These are phyloP conservation scores for Rhagonycha fulva DNA, from an alignment of 2,888 invertebrate genomes.

Conservation along the genomic window DNA sequence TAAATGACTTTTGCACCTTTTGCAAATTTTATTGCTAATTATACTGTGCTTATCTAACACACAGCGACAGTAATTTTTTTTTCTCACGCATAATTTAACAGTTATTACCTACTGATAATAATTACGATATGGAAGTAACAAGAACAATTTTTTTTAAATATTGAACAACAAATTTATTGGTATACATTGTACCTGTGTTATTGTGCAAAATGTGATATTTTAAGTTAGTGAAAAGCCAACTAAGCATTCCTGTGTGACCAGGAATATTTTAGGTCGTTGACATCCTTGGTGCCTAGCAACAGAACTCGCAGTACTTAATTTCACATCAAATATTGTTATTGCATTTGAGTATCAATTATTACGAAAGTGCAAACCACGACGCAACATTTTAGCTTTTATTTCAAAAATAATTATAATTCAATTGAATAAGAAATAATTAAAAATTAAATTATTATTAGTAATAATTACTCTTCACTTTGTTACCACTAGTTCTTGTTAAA, in stretches of 20 bases:
- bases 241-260: neutral
- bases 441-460: too few species aligned
- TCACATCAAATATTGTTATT: constrained; percentile 28
- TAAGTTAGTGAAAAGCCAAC: neutral
- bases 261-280: constrained; percentile 29
- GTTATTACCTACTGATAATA: neutral
- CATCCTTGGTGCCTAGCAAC: constrained; percentile 30
- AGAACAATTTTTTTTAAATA: neutral
- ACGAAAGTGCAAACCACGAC: neutral
- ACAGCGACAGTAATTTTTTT: too few species aligned
- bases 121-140: neutral
- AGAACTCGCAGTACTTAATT: constrained; percentile 22
- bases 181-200: neutral
- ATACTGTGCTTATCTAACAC: too few species aligned
- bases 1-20: too few species aligned
- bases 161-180: neutral
- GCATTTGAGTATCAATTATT: constrained; percentile 22
- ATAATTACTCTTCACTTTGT: neutral
- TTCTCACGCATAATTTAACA: too few species aligned
- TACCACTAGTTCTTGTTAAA: too few species aligned
- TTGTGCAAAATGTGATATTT: neutral
- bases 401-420: neutral
- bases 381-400: neutral
- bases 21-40: too few species aligned
- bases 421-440: too few species aligned